Conservation (phyloP, 2,797 vertebrate species). For the Loris lydekkerianus region DNA sequence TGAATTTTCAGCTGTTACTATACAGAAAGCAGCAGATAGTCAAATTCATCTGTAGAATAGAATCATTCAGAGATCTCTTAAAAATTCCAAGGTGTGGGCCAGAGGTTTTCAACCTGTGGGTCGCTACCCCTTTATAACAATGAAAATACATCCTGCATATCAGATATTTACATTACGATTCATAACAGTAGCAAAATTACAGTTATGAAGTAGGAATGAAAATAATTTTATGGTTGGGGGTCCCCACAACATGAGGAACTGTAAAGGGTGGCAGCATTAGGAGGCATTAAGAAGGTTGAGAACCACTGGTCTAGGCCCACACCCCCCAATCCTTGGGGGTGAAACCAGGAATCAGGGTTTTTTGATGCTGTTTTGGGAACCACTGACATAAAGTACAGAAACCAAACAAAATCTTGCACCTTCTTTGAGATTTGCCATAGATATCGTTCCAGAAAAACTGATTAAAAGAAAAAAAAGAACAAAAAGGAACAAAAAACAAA, state of each 20-base stretch:
- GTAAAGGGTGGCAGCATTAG: too few species aligned
- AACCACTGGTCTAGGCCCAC: too few species aligned
- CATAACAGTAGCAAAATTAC: too few species aligned
- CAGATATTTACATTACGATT: too few species aligned
- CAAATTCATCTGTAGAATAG: not conserved
- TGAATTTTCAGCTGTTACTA: conserved; percentile 12
- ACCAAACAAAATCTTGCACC: conserved; percentile 2
- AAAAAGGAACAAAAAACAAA: rapidly evolving
- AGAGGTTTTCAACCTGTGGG: too few species aligned
- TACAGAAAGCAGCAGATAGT: not conserved
- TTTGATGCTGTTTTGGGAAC: not conserved
- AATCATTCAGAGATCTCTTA: conserved; percentile 5
- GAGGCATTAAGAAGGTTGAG: too few species aligned
- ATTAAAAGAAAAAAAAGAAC: rapidly evolving
- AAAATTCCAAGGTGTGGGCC: conserved; percentile 24
- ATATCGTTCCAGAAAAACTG: not conserved
- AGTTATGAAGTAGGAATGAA: too few species aligned
- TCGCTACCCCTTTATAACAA: too few species aligned
- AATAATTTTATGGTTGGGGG: too few species aligned
- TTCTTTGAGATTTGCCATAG: not conserved
- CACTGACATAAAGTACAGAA: not conserved
- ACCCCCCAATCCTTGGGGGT: not conserved
- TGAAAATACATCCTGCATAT: too few species aligned
- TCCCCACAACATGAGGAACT: too few species aligned
- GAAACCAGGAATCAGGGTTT: not conserved